Evolutionary conservation across 2,797 vertebrate species (phyloP).

Genomic region (Tolypeutes matacus): DNA sequence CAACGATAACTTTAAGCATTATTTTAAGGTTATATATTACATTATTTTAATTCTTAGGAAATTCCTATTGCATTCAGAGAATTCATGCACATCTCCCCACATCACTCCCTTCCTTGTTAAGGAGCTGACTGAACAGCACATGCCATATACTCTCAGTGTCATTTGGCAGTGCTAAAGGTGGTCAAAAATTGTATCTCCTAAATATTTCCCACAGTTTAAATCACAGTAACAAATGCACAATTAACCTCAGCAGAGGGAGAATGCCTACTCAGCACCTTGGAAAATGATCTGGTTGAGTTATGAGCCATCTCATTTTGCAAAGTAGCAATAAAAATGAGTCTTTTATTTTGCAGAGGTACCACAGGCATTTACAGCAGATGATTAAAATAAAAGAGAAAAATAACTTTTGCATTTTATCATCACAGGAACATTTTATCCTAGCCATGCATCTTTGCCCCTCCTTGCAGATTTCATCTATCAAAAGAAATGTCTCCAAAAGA

Average conservation of each 20-base stretch:
- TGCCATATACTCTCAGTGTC: neutral
- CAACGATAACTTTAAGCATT: neutral
- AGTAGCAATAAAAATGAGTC: constrained; percentile 75
- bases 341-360: constrained; percentile 67
- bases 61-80: neutral
- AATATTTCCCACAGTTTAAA: constrained; percentile 31
- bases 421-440: constrained; percentile 40
- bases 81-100: neutral
- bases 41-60: neutral
- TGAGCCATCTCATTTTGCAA: constrained; percentile 76
- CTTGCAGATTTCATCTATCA: constrained; percentile 72
- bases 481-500: constrained; percentile 42
- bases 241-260: constrained; percentile 73
- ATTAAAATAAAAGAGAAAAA: constrained; percentile 78
- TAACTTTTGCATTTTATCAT: constrained; percentile 70
- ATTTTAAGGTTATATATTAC: neutral
- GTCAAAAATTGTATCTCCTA: neutral
- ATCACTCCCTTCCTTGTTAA: neutral
- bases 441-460: constrained; percentile 24
- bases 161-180: neutral
- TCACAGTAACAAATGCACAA: constrained; percentile 75
- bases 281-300: constrained; percentile 60
- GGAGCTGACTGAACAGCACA: neutral
- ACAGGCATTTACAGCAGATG: constrained; percentile 75
- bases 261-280: constrained; percentile 69